Evolutionary conservation across 2,113 vertebrate genomes (phyloP), one percentile per base, ranked within the genome.

Genomic region (Cygnus buccinator): DNA sequence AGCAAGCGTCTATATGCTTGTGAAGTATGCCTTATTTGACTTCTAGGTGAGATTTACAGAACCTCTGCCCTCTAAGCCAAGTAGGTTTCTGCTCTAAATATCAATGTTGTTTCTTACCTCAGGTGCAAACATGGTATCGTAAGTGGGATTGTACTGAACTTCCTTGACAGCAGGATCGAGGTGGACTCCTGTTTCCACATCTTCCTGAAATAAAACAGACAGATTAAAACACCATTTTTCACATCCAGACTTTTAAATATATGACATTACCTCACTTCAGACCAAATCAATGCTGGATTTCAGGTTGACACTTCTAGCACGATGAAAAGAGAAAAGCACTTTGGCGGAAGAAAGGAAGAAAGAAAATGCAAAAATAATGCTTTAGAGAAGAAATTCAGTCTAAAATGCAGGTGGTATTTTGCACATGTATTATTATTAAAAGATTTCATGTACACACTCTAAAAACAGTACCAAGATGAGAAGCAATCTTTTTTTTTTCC

Each of bases 51-150:
- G 55, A 89, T 50, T 72, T 77, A 92, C 8, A 48, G 43, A 77
- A 52, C 4, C 13, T 68, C 37, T 46, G 46, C 29, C 15, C 37
- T 85, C 61, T 68, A 78, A 73, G 20, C 3, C 67, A 93, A 89
- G 87, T 50, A 22, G 2, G 6, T 52, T 90, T 94, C 35, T 85
- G 13, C 35, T 84, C 50, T 65, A 65, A 92, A 77, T 62, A 58
- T 7, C 19, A 55, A 77, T 41, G 33, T 1, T 46, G 33, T 48
- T 90, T 79, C 98, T 98, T 96, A 99, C 99, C 98, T 99, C 99
- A 43, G 99, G 99, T 90, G 99, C 99, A 98, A 99, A 99, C 99
- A 99, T 98, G 28, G 99, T 99, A 67, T 99, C 99, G 23, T 97
- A 99, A 41, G 98, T 98, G 23, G 99, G 99, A 89, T 99, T 99